phyloP scores from a whole-genome alignment of 2,113 vertebrate genomes.

The Phalacrocorax carbo region DNA sequence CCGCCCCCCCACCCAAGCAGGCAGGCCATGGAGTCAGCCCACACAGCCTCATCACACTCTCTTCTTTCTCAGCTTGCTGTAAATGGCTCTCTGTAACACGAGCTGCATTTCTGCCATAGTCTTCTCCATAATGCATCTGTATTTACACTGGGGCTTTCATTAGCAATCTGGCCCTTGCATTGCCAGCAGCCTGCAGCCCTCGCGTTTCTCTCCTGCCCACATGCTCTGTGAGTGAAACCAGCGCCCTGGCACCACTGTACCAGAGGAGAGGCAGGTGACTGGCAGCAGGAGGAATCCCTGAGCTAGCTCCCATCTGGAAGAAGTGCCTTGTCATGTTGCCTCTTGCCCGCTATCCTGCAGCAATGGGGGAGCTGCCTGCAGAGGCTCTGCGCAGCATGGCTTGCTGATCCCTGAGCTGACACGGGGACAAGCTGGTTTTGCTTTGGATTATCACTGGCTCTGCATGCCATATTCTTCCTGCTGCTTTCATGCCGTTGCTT shows the following conservation, averaged over 20 bases:
- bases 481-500: not conserved
- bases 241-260: not conserved
- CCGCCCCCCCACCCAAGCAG: not conserved
- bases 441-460: conserved; percentile 1
- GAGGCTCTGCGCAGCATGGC: not conserved
- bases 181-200: not conserved
- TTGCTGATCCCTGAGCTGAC: not conserved
- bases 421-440: not conserved
- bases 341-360: not conserved
- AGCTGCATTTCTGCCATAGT: conserved; percentile 49
- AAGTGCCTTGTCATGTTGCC: conserved; percentile 15
- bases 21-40: not conserved
- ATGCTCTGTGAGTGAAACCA: not conserved
- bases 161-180: not conserved
- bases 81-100: conserved; percentile 39
- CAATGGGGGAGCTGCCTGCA: not conserved
- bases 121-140: conserved; percentile 3
- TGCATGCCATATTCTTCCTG: not conserved
- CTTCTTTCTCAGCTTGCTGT: not conserved
- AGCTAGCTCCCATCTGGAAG: not conserved
- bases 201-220: not conserved
- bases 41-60: not conserved
- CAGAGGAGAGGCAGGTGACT: not conserved
- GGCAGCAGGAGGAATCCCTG: not conserved
- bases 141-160: conserved; percentile 19